Percentiles rank a stretch among this genome's conserved stretches.
Evolutionary conservation across 1,140 invertebrate species (phyloP).

Genomic region (Sycobia sp.): DNA sequence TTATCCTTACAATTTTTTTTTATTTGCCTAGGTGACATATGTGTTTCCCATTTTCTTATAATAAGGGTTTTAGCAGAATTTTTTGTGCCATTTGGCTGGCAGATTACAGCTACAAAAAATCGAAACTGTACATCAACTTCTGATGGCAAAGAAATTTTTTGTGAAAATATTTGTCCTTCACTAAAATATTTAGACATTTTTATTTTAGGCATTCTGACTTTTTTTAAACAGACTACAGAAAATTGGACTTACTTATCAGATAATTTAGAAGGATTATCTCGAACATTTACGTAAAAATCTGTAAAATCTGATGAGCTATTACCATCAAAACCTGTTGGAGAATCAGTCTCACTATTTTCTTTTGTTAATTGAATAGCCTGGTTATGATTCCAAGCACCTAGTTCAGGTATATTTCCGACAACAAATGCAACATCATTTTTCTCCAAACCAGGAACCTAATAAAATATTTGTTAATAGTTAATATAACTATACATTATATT

Average conservation of each 20-base stretch:
- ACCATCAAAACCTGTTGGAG: constrained; percentile 47
- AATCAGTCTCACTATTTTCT: constrained; percentile 47
- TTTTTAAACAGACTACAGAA: too few species aligned
- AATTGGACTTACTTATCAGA: constrained; percentile 44
- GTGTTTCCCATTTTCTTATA: constrained; percentile 84
- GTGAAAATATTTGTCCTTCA: constrained; percentile 50
- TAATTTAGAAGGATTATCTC: constrained; percentile 42
- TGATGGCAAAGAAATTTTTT: constrained; percentile 65
- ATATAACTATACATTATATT: not conserved
- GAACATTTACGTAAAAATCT: constrained; percentile 39
- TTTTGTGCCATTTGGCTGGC: constrained; percentile 59
- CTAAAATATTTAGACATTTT: constrained; percentile 43
- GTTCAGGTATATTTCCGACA: constrained; percentile 57
- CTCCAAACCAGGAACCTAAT: constrained; percentile 51
- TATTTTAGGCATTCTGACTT: constrained; percentile 6
- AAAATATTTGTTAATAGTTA: not conserved
- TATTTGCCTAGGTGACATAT: constrained; percentile 71
- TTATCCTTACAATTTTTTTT: constrained; percentile 56
- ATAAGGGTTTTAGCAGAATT: constrained; percentile 65
- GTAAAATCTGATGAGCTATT: constrained; percentile 46
- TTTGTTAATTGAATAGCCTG: constrained; percentile 54
- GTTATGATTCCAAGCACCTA: constrained; percentile 60
- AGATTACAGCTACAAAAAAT: constrained; percentile 72
- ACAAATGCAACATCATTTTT: constrained; percentile 59
- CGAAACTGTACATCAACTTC: constrained; percentile 74